Evolutionary conservation across 2,113 vertebrate species (phyloP).

Genomic region (Pleuronectes platessa): DNA sequence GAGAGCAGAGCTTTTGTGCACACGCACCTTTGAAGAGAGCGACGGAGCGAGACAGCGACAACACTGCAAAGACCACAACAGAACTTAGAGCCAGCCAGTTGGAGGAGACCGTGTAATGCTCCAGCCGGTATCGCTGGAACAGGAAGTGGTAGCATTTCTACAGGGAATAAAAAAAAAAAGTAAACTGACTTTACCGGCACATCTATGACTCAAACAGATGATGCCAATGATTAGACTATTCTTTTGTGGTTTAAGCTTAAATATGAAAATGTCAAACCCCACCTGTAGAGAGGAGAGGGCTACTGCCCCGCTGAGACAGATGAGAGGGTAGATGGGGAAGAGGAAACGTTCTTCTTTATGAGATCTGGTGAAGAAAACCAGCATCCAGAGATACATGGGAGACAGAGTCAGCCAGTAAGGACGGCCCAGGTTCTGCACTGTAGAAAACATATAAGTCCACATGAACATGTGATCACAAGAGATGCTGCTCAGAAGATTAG

Average conservation of each 20-base stretch:
- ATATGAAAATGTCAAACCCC: conserved; percentile 8
- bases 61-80: conserved; percentile 87
- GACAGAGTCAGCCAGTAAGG: conserved; percentile 98
- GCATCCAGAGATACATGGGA: conserved; percentile 98
- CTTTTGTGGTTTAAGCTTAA: not conserved
- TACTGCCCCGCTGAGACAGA: conserved; percentile 94
- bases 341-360: conserved; percentile 98
- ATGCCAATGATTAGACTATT: not conserved
- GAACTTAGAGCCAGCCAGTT: conserved; percentile 93
- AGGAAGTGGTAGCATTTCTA: conserved; percentile 99
- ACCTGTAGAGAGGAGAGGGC: conserved; percentile 97
- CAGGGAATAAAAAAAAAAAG: conserved; percentile 33
- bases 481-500: too few relatives aligned
- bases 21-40: conserved; percentile 93
- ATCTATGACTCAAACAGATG: not conserved
- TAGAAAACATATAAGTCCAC: conserved; percentile 62
- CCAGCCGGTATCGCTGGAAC: conserved; percentile 95
- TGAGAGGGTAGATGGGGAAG: conserved; percentile 96
- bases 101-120: conserved; percentile 96
- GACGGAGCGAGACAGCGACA: conserved; percentile 94
- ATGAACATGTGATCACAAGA: conserved; percentile 19
- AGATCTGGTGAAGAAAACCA: conserved; percentile 95
- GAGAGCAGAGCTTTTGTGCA: not conserved
- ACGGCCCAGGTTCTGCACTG: conserved; percentile 98
- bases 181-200: not conserved